Conservation (phyloP, 1,140 invertebrate species). For the Bombus confusus region DNA sequence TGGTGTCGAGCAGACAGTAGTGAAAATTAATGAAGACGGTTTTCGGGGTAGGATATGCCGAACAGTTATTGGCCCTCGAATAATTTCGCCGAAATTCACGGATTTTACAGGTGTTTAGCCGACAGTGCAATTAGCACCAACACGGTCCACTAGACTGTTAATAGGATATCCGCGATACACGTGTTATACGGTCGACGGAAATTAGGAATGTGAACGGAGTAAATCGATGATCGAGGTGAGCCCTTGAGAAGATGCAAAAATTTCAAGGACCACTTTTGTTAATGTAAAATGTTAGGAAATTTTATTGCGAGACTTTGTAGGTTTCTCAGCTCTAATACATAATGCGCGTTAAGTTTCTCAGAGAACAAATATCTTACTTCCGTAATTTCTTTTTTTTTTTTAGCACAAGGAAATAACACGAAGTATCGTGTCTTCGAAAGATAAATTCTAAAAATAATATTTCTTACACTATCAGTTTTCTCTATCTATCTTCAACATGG, state of each 20-base stretch:
- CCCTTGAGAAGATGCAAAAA: background rate
- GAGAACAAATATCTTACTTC: no score
- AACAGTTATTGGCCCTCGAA: slow-evolving; percentile 40
- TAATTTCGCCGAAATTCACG: slow-evolving; percentile 28
- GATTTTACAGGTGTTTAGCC: slow-evolving; percentile 33
- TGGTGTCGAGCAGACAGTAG: slow-evolving; percentile 63
- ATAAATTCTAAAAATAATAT: background rate
- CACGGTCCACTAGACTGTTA: slow-evolving; percentile 5
- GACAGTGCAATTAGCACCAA: slow-evolving; percentile 28
- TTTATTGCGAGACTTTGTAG: background rate
- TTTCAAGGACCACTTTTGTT: background rate
- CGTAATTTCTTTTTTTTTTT: no score
- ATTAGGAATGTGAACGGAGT: slow-evolving; percentile 11
- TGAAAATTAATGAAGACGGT: slow-evolving; percentile 68
- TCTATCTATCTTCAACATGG: background rate
- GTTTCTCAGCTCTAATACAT: no score
- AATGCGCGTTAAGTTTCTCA: no score
- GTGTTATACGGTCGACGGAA: slow-evolving; percentile 8
- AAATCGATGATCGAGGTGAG: background rate
- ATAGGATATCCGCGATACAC: background rate
- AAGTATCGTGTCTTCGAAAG: no score
- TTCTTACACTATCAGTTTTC: background rate
- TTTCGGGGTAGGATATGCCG: slow-evolving; percentile 48
- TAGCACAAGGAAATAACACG: no score
- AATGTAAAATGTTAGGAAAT: background rate